Evolutionary conservation across 35 echinoderm and acorn worm genomes (phyloP), one percentile per base, ranked within the genome.

Genomic region (Diadema setosum): DNA sequence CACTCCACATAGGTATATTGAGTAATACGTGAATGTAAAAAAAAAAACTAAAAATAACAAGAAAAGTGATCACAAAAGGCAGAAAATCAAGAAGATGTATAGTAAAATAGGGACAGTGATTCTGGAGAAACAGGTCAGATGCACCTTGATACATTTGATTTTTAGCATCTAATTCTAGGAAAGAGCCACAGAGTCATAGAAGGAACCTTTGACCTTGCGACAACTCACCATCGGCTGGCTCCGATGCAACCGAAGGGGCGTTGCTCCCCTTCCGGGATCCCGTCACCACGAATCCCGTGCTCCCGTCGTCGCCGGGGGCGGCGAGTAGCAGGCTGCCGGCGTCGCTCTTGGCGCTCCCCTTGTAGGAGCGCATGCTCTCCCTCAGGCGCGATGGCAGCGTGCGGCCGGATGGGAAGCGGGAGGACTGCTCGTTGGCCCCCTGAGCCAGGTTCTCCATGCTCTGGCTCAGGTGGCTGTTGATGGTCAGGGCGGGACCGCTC

Each of bases 291-390:
- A 63, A 46, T 46, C 83, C 37, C 4, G 63, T 21, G 3, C 61
- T 86, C 42, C 40, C 74, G 65, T 92, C 90, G n/a, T n/a, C n/a
- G n/a, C n/a, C n/a, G n/a, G n/a, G n/a, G 5, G 89, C 65, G 1
- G 80, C 91, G 16, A 93, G 36, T 29, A 93, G 57, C 27, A 88
- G 26, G 29, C 91, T 88, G 6, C 91, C 85, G n/a, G 65, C 32
- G 37, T 70, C 86, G 46, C 82, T 61, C 42, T 78, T 61, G 29
- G 32, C 39, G 40, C 86, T 41, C 14, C 81, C 83, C 42, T 97
- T 97, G 82, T 97, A 87, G 4, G 94, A 89, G 24, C 90, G 83
- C 94, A 97, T 97, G 39, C 81, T 61, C 61, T 97, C 90, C 8
- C 67, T 46, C 1, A 74, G 90, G n/a, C 86, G 87, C 43, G 76